These are phyloP conservation scores for Acomys russatus DNA, from an alignment of 2,797 vertebrate species.

Conservation along the genomic window DNA sequence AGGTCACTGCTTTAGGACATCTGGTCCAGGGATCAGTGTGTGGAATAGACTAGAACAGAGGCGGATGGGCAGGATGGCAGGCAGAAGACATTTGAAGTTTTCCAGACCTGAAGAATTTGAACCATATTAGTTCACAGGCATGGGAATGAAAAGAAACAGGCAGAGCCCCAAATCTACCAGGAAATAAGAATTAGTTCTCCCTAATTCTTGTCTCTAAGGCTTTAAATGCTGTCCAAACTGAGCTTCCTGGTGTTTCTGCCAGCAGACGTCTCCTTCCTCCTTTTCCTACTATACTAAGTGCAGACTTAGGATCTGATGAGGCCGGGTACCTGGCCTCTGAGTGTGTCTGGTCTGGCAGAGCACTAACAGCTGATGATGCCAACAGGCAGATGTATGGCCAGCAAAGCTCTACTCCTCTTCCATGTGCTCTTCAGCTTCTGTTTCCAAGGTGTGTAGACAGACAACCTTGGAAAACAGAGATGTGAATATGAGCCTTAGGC, in stretches of 20 bases:
- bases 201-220: slow-evolving; percentile 49
- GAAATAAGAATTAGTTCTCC: slow-evolving; percentile 33
- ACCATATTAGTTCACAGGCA: slow-evolving; percentile 17
- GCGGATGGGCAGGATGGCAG: background rate
- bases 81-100: slow-evolving; percentile 62
- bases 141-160: slow-evolving; percentile 62
- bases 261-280: background rate
- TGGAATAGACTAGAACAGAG: slow-evolving; percentile 12
- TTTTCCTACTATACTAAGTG: background rate
- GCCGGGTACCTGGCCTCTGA: background rate
- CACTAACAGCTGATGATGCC: background rate
- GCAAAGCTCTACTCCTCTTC: no score
- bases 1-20: slow-evolving; percentile 61
- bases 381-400: background rate
- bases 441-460: background rate
- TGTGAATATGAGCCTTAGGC: background rate
- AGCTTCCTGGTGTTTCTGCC: slow-evolving; percentile 13
- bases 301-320: background rate
- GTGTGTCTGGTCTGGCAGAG: background rate
- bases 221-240: slow-evolving; percentile 55
- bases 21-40: background rate
- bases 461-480: slow-evolving; percentile 16
- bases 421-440: background rate
- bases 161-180: slow-evolving; percentile 11
- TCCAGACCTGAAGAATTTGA: slow-evolving; percentile 57